These are phyloP conservation scores for Melanerpes formicivorus DNA, from an alignment of 2,113 vertebrate genomes.

Conservation along the genomic window DNA sequence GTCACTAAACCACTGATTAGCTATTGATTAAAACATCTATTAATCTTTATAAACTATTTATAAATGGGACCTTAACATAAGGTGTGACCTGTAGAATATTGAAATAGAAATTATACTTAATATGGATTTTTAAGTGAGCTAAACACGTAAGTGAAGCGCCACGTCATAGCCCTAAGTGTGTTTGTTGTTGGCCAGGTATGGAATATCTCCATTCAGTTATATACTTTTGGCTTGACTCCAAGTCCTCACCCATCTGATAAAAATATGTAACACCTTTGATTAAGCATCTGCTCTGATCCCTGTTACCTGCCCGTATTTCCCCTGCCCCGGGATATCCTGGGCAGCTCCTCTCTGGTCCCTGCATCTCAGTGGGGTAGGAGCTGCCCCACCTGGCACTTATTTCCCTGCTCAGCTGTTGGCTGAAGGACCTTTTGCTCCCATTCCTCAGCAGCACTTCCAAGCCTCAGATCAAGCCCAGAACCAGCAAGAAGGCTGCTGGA, in stretches of 20 bases:
- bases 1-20: conserved; percentile 37
- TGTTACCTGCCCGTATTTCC: not conserved
- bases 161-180: not conserved
- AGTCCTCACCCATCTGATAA: not conserved
- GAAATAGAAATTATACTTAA: conserved; percentile 56
- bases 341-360: not conserved
- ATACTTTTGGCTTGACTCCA: not conserved
- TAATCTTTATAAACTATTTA: conserved; percentile 69
- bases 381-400: not conserved
- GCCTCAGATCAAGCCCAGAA: not conserved
- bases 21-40: conserved; percentile 53
- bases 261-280: not conserved
- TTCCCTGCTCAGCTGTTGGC: not conserved
- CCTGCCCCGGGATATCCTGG: not conserved
- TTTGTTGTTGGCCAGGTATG: fast-evolving
- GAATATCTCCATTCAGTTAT: not conserved
- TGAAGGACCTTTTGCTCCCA: not conserved
- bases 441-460: not conserved
- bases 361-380: not conserved
- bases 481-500: fast-evolving
- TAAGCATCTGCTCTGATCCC: not conserved
- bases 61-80: conserved; percentile 14
- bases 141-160: not conserved
- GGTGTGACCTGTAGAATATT: conserved; percentile 42
- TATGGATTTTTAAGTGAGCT: conserved; percentile 22